These are phyloP conservation scores for Tylochromis polylepis DNA, from an alignment of 2,113 vertebrate genomes.

Conservation along the genomic window DNA sequence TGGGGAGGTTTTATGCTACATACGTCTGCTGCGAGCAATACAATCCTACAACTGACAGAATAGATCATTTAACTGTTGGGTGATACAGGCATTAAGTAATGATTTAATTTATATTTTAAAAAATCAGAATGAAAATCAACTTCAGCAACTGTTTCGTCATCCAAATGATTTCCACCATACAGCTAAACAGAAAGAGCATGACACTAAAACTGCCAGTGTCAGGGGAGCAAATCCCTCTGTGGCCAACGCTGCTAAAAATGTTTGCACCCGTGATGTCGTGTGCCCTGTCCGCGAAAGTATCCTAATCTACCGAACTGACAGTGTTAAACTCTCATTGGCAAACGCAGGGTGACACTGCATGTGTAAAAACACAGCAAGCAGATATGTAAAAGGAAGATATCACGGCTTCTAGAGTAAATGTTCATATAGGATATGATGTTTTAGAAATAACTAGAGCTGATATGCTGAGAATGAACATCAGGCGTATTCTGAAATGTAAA, in stretches of 20 bases:
- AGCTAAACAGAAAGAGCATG: not conserved
- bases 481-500: conserved; percentile 28
- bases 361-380: not conserved
- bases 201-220: not conserved
- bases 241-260: conserved; percentile 34
- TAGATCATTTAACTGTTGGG: not conserved
- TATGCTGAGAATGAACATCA: conserved; percentile 4
- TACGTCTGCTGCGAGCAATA: not conserved
- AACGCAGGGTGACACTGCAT: not conserved
- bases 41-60: not conserved
- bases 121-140: not conserved
- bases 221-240: conserved; percentile 28
- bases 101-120: not conserved
- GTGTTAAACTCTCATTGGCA: not conserved
- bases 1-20: not conserved
- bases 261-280: not conserved
- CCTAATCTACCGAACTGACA: not conserved
- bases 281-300: not conserved
- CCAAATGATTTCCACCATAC: not conserved
- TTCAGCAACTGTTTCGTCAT: not conserved
- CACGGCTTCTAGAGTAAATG: not conserved
- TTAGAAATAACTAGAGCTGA: not conserved
- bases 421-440: not conserved
- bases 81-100: not conserved
- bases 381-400: not conserved